These are phyloP conservation scores for Conchocele bisecta DNA, from an alignment of 2,888 invertebrate species.

Conservation along the genomic window DNA sequence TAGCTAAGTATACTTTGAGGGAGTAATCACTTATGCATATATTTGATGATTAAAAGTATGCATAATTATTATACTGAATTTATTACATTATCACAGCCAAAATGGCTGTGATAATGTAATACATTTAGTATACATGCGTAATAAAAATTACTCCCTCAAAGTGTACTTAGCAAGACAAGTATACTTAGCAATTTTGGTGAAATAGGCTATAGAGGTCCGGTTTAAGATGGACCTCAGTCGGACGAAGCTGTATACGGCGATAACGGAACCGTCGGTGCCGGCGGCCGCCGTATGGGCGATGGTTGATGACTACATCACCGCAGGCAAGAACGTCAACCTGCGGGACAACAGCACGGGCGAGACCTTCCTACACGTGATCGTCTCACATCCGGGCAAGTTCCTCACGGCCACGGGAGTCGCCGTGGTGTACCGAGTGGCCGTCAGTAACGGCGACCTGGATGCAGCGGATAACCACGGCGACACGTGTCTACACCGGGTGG, in stretches of 20 bases:
- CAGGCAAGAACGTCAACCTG: slow-evolving; percentile 66
- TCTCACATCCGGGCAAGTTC: slow-evolving; percentile 61
- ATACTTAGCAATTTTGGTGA: no score
- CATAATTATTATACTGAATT: no score
- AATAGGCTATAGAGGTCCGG: no score
- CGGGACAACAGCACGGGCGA: slow-evolving; percentile 60
- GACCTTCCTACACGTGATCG: slow-evolving; percentile 72
- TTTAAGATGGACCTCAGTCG: slow-evolving; percentile 62
- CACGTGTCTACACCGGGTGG: slow-evolving; percentile 74
- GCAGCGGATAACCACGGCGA: slow-evolving; percentile 68
- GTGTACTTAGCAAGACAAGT: no score
- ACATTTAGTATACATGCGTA: no score
- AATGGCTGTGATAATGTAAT: no score
- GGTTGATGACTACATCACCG: slow-evolving; percentile 52
- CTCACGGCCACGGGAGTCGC: slow-evolving; percentile 63
- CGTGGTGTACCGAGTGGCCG: slow-evolving; percentile 73
- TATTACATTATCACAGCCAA: no score
- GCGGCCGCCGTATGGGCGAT: slow-evolving; percentile 38
- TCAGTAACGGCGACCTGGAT: slow-evolving; percentile 72
- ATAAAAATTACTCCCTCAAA: no score
- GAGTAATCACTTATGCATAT: no score
- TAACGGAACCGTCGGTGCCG: slow-evolving; percentile 42
- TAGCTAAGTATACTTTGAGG: no score
- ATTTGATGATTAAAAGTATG: no score
- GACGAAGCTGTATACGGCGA: slow-evolving; percentile 83